These are phyloP conservation scores for Oreochromis tanganicae DNA, from an alignment of 2,113 vertebrate genomes.

Conservation along the genomic window DNA sequence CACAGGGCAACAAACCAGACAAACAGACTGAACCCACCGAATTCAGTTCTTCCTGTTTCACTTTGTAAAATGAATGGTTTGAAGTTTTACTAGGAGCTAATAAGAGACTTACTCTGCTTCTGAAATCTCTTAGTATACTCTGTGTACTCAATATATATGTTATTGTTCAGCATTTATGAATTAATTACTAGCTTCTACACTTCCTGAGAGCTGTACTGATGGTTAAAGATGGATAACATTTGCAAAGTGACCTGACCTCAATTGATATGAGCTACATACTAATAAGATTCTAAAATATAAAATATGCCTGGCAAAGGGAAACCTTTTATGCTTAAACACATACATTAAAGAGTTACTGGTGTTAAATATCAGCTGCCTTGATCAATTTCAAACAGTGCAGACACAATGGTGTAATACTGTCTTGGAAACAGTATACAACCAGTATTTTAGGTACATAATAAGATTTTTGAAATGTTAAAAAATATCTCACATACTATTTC, in stretches of 20 bases:
- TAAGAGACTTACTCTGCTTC: not conserved
- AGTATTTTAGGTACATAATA: not conserved
- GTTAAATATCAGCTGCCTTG: not conserved
- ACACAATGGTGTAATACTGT: not conserved
- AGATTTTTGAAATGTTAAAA: not conserved
- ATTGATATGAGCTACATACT: not conserved
- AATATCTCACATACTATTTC: not conserved
- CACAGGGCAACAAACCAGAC: not conserved
- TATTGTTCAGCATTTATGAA: not conserved
- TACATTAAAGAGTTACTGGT: not conserved
- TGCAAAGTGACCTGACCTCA: not conserved
- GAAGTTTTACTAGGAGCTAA: not conserved
- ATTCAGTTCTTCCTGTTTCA: not conserved
- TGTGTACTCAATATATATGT: not conserved
- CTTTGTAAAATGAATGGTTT: not conserved
- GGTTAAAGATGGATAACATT: not conserved
- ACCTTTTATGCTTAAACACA: not conserved
- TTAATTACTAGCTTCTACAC: not conserved
- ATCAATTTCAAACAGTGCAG: not conserved
- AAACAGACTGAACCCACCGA: not conserved
- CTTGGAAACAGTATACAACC: not conserved
- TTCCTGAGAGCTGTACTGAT: not conserved
- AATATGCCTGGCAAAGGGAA: not conserved
- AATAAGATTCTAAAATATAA: not conserved
- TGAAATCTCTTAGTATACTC: not conserved